Percentiles rank a stretch among this genome's conserved stretches.
These are phyloP conservation scores for Rhineura floridana DNA, from an alignment of 2,113 vertebrate genomes.

Conservation along the genomic window DNA sequence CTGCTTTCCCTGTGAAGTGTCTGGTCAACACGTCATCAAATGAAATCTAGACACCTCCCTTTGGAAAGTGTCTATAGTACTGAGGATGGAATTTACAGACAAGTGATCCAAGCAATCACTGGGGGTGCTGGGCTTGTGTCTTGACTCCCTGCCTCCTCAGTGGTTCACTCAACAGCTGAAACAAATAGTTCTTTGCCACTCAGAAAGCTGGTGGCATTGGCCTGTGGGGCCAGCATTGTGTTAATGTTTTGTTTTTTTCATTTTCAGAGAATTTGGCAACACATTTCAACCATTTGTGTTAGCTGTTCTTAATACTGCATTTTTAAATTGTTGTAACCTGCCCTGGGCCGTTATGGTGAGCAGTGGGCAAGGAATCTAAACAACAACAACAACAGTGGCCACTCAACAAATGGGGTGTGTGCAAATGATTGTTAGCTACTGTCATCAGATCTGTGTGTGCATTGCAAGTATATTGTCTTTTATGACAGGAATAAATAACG, in stretches of 20 bases:
- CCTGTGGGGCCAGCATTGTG: neutral
- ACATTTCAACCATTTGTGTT: no score
- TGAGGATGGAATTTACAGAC: neutral
- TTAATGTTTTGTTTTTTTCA: neutral
- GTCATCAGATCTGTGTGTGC: neutral
- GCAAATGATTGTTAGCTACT: neutral
- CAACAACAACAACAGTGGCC: neutral
- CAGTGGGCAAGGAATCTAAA: no score
- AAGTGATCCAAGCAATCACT: neutral
- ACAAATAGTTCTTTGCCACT: neutral
- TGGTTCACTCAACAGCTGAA: neutral
- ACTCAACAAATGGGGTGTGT: neutral
- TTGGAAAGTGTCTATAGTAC: conserved; percentile 43
- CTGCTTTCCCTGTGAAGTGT: conserved; percentile 53
- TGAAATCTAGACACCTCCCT: conserved; percentile 59
- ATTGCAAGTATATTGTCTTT: conserved; percentile 66
- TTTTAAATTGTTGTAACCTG: no score
- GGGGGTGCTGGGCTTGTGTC: no score
- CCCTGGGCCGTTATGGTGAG: no score
- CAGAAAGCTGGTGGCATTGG: neutral
- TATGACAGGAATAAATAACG: conserved; percentile 11
- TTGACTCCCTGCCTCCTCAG: neutral
- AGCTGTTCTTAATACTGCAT: no score
- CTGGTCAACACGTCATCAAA: conserved; percentile 15
- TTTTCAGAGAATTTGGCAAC: neutral